A percentile compares a stretch with the other conserved stretches of the same genome.
These are phyloP conservation scores for Ips typographus DNA, from an alignment of 1,140 invertebrate species.

Conservation along the genomic window DNA sequence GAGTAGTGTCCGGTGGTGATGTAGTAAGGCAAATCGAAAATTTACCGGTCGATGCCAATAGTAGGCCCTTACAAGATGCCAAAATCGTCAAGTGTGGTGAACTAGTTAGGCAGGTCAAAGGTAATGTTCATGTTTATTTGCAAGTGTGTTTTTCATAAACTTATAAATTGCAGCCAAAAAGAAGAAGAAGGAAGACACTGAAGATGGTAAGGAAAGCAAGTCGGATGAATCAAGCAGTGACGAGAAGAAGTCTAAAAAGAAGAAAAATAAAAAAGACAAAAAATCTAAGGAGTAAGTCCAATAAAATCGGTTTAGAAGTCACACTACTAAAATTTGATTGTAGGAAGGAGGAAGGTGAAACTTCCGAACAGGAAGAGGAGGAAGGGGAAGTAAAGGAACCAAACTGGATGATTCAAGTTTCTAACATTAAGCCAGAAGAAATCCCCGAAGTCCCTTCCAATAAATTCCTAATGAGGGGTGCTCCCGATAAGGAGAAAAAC, in stretches of 20 bases:
- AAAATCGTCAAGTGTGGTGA: slow-evolving; percentile 89
- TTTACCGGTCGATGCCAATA: slow-evolving; percentile 83
- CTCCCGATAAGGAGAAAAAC: slow-evolving; percentile 54
- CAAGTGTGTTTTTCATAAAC: background rate
- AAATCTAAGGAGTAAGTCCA: slow-evolving; percentile 32
- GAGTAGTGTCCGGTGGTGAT: slow-evolving; percentile 90
- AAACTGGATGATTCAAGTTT: slow-evolving; percentile 74
- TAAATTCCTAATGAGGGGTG: slow-evolving; percentile 73
- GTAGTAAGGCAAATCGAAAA: slow-evolving; percentile 97
- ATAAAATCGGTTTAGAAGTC: background rate
- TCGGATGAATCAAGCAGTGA: slow-evolving; percentile 63
- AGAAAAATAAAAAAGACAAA: slow-evolving; percentile 53
- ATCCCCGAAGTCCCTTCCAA: slow-evolving; percentile 87
- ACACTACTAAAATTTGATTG: no score
- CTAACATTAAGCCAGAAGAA: slow-evolving; percentile 84
- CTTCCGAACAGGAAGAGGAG: slow-evolving; percentile 47
- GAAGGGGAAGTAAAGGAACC: slow-evolving; percentile 62
- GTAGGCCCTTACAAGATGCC: slow-evolving; percentile 84
- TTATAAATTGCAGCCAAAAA: slow-evolving; percentile 62
- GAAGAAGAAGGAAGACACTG: slow-evolving; percentile 59
- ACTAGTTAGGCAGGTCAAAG: slow-evolving; percentile 76
- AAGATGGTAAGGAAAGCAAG: slow-evolving; percentile 57
- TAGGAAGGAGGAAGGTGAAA: slow-evolving; percentile 23
- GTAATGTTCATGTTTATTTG: slow-evolving; percentile 48
- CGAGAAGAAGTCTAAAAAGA: slow-evolving; percentile 62